phyloP scores from a whole-genome alignment of 92 coral and sea anemone species.

The Palythoa caribaeorum region DNA sequence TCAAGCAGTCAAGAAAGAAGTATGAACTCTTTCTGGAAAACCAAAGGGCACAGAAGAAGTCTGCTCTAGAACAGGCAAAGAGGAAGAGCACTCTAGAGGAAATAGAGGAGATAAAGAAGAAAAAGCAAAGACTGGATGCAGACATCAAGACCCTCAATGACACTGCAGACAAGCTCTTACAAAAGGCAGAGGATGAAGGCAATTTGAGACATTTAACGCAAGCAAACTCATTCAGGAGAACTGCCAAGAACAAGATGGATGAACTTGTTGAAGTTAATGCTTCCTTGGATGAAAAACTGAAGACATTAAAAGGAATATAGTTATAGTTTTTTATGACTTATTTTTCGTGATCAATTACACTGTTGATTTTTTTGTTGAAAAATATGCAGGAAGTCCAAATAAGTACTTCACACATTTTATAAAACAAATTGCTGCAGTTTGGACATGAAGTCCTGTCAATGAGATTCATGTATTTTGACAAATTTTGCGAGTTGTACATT shows the following conservation, averaged over 20 bases:
- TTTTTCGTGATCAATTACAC: no score
- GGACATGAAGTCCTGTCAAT: no score
- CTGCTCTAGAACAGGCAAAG: not conserved
- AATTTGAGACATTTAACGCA: not conserved
- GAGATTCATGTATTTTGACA: no score
- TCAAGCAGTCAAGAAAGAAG: not conserved
- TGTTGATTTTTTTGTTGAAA: no score
- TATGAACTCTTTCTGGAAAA: not conserved
- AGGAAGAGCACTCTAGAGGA: not conserved
- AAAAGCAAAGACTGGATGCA: constrained; percentile 38
- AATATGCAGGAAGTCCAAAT: no score
- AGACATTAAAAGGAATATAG: not conserved
- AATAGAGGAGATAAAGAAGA: not conserved
- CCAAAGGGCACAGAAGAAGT: not conserved
- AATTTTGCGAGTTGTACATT: no score
- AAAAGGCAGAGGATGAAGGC: constrained; percentile 59
- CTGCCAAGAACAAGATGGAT: constrained; percentile 1
- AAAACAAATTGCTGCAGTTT: no score
- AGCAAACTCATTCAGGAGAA: not conserved
- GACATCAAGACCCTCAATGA: constrained; percentile 21
- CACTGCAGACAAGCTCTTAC: constrained; percentile 60
- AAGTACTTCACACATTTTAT: no score
- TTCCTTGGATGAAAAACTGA: not conserved
- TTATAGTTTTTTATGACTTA: no score
- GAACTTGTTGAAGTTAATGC: not conserved